Evolutionary conservation across 2,113 vertebrate species (phyloP), one percentile per base, ranked within the genome.

Genomic region (Centrocercus urophasianus): DNA sequence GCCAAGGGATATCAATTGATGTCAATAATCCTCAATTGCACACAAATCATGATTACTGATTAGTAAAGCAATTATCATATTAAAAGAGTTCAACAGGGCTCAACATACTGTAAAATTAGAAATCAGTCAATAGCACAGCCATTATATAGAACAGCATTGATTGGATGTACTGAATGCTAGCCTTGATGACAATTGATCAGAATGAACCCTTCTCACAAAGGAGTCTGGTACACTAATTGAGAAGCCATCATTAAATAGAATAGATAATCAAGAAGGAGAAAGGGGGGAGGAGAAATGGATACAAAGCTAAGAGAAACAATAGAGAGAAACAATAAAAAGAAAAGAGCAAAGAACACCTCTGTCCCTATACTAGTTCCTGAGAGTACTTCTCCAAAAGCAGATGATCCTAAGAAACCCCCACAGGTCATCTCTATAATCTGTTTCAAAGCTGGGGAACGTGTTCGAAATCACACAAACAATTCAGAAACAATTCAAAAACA

Each of bases 31-130:
- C 4, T 3, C 85, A 79, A 18, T 5, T 32, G 87, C 95, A 79
- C 85, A 79, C 75, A 76, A 85, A 93, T 85, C 74, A 79, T 80
- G 90, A 73, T 78, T 91, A 85, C 87, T 91, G 71, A 96, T 94
- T 91, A 95, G 85, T 57, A 80, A 94, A 91, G 82, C 88, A 91
- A 93, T 96, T 96, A 96, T 70, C 95, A 93, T 96, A 89, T 95
- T 96, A 93, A 95, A 93, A 94, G 95, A 95, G 96, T 95, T 96
- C 93, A 95, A 52, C 71, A 59, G 82, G 78, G 88, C 85, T 95
- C 89, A 91, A 80, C 88, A 83, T 83, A 94, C 66, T 93, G 67
- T 94, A 95, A 93, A 93, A 94, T 96, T 88, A 96, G 79, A 91
- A 91, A 63, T 40, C 71, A 17, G 75, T 95, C 92, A 73, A 93